These are phyloP conservation scores for Trachelus tabidus DNA, from an alignment of 2,888 invertebrate species.

Conservation along the genomic window DNA sequence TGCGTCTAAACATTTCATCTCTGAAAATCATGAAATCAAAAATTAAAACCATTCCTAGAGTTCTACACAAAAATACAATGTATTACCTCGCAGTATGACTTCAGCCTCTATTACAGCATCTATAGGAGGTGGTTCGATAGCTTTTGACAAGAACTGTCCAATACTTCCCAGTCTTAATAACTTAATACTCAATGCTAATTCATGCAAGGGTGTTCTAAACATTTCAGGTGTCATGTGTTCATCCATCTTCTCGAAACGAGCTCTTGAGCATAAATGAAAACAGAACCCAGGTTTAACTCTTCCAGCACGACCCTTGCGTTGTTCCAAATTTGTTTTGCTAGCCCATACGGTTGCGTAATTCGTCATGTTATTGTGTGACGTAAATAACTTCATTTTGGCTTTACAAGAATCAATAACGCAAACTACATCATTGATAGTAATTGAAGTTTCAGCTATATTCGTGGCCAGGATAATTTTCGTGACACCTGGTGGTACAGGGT, in stretches of 20 bases:
- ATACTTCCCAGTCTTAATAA: slow-evolving; percentile 90
- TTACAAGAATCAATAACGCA: slow-evolving; percentile 98
- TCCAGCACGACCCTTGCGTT: slow-evolving; percentile 94
- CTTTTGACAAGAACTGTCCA: slow-evolving; percentile 94
- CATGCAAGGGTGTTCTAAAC: slow-evolving; percentile 96
- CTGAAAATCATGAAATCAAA: slow-evolving; percentile 64
- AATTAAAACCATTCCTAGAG: not conserved
- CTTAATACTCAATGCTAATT: slow-evolving; percentile 91
- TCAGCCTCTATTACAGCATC: slow-evolving; percentile 99
- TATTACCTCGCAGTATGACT: slow-evolving; percentile 72
- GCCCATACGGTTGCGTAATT: slow-evolving; percentile 98
- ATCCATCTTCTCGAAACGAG: slow-evolving; percentile 79
- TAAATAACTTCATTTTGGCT: slow-evolving; percentile 97
- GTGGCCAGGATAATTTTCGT: slow-evolving; percentile 97
- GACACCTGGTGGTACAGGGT: slow-evolving; percentile 83
- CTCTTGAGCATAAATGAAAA: slow-evolving; percentile 89
- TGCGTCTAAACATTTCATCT: slow-evolving; percentile 91
- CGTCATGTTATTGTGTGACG: slow-evolving; percentile 98
- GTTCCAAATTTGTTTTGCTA: slow-evolving; percentile 93
- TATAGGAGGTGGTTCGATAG: slow-evolving; percentile 95
- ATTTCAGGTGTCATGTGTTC: slow-evolving; percentile 97
- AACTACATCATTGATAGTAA: slow-evolving; percentile 98
- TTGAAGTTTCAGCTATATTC: slow-evolving; percentile 98
- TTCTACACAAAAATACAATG: not conserved
- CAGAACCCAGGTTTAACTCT: slow-evolving; percentile 94